Evolutionary conservation across 2,797 vertebrate genomes (phyloP), one percentile per base, ranked within the genome.

Genomic region (Syncerus caffer): DNA sequence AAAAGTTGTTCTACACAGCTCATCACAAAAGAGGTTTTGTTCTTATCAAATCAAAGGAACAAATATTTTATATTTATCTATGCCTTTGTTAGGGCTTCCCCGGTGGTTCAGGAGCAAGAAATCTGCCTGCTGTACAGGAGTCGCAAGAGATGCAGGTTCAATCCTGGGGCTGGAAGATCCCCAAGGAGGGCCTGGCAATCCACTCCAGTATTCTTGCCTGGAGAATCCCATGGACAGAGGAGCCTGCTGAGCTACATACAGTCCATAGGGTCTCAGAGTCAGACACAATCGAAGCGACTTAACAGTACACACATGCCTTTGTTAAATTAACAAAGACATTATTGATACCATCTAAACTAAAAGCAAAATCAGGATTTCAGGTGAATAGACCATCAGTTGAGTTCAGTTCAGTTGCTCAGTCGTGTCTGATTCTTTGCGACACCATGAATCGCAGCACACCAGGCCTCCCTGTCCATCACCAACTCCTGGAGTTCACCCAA

Each of bases 11-110:
- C 58, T 85, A 25, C 6, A 8, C 62, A 57, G 95, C 78, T n/a
- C 93, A 90, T 29, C 19, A 82, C 89, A 98, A 98, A 98, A 93
- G 45, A 97, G 76, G 78, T 96, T 96, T 97, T 60, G 84, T 53
- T 97, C 93, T 96, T n/a, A 95, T 91, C 38, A 96, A n/a, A n/a
- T n/a, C n/a, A n/a, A n/a, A n/a, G 13, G 93, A 97, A 97, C 62
- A 89, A 60, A 90, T 76, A 91, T 89, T 78, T 74, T 14, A 25
- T 55, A 93, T 84, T 93, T 25, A 31, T 58, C 64, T 45, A 25
- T 34, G 58, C 13, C 51, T 92, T 79, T 50, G 62, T 87, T 91
- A 95, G 67, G 34, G 67, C 67, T 71, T 71, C 19, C 67, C 1
- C 19, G 23, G 34, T 71, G 67, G 67, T 71, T 38, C 67, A 38